Conservation (phyloP, 2,888 invertebrate genomes). For the Agonum fuliginosum region DNA sequence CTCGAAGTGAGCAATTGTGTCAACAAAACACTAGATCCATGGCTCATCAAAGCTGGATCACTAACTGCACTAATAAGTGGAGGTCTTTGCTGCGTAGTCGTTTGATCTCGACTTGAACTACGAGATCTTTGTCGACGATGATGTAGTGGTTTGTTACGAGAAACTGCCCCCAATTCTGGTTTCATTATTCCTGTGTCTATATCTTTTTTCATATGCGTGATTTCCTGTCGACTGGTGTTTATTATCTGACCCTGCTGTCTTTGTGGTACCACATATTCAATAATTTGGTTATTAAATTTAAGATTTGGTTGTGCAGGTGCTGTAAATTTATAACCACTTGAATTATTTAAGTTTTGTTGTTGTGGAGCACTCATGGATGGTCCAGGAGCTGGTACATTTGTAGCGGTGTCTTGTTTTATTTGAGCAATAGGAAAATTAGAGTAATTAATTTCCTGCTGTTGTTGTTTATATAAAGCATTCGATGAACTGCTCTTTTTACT, state of each 20-base stretch:
- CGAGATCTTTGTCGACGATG: conserved; percentile 72
- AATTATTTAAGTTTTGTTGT: neutral
- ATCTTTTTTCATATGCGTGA: conserved; percentile 39
- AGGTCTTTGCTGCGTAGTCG: conserved; percentile 70
- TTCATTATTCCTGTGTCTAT: conserved; percentile 41
- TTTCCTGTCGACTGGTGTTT: conserved; percentile 34
- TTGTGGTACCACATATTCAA: conserved; percentile 23
- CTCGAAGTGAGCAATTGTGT: conserved; percentile 88
- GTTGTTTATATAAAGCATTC: conserved; percentile 5
- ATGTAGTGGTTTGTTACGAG: conserved; percentile 31
- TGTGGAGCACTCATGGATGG: neutral
- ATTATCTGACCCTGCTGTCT: conserved; percentile 22
- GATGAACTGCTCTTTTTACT: conserved; percentile 3
- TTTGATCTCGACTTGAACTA: conserved; percentile 75
- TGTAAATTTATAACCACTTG: conserved; percentile 47
- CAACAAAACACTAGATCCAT: conserved; percentile 83
- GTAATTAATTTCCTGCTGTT: conserved; percentile 32
- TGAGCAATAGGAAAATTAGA: neutral
- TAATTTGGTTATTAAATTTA: conserved; percentile 34
- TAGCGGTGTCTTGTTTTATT: conserved; percentile 24
- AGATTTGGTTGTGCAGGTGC: conserved; percentile 50
- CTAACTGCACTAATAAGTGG: conserved; percentile 85
- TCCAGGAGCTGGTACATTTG: neutral
- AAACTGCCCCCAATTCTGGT: conserved; percentile 47
- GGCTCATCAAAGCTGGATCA: conserved; percentile 81